Base-by-base conservation (phyloP, 2,888 invertebrate genomes). In the Dorcus parallelipipedus region DNA sequence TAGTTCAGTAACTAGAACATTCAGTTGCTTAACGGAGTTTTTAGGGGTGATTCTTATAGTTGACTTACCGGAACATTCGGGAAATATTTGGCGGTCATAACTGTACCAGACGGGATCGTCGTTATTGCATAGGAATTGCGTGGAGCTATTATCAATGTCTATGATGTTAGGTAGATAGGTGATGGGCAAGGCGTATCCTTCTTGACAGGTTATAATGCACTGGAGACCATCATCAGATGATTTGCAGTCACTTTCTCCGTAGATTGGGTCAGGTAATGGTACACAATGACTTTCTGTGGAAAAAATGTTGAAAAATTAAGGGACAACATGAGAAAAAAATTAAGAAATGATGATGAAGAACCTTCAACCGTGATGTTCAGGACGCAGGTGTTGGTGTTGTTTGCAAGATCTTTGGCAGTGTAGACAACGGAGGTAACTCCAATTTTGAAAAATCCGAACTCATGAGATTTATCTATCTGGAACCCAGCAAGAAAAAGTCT, bases 341-440 rank as follows among this genome's bases (percentile, higher is more conserved):
- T 33, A 33, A 33, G 26, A 1, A 14, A 14, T 14, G 14, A 33
- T 6, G 3, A 33, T 33, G 6, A 33, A 33, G 26, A 33, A 84
- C 85, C 82, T 79, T 84, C 81, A 2, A 89, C 81, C 9, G 81
- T 83, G 52, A 89, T 80, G 66, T 82, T 83, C 45, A 89, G 77
- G 17, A 77, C 68, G 68, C 89, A 89, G 9, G 74, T 78, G 49
- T 81, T 84, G 10, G 75, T 78, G 69, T 89, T 89, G 49, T 82
- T 81, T 20, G 80, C 83, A 10, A 74, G 69, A 71, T 89, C 89
- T 9, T 72, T 78, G 0, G 84, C 87, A 3, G 76, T 80, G 65
- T 88, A 88, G 3, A 77, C 79, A 1, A 88, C 80, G 45, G 75
- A 68, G 2, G 85, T 85, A 17, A 75, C 78, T 0, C 88, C 88